These are phyloP conservation scores for Penaeus indicus DNA, from an alignment of 1,140 invertebrate genomes.

Conservation along the genomic window DNA sequence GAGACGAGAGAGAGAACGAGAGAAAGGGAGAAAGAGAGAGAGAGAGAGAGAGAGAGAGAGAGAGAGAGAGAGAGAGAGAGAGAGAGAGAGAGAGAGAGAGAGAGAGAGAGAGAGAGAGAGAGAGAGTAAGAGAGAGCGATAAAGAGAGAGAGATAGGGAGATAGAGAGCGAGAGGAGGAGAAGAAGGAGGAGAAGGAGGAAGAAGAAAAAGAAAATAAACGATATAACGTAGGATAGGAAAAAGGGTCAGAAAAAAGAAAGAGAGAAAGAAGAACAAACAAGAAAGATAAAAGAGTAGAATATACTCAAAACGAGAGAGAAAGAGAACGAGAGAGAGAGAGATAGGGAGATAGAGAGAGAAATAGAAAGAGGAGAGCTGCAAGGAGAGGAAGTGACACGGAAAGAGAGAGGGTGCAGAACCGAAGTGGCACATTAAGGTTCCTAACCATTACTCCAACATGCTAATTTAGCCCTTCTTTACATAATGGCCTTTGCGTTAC, in stretches of 20 bases:
- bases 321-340: slow-evolving; percentile 2
- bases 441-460: no score
- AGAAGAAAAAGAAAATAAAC: neutral
- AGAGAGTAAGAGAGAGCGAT: neutral
- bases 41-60: neutral
- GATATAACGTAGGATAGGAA: neutral
- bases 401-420: no score
- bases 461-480: no score
- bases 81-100: neutral
- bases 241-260: no score
- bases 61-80: neutral
- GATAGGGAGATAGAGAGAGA: neutral
- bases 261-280: no score
- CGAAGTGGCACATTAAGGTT: no score
- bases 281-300: no score
- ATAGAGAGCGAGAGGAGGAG: neutral
- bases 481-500: neutral
- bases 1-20: no score
- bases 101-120: neutral
- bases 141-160: neutral
- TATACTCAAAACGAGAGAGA: no score
- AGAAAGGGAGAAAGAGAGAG: no score
- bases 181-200: neutral
- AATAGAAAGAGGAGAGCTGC: neutral
- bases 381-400: no score